Base-by-base conservation (phyloP, 1,140 invertebrate species). In the Drosophila bocki region DNA sequence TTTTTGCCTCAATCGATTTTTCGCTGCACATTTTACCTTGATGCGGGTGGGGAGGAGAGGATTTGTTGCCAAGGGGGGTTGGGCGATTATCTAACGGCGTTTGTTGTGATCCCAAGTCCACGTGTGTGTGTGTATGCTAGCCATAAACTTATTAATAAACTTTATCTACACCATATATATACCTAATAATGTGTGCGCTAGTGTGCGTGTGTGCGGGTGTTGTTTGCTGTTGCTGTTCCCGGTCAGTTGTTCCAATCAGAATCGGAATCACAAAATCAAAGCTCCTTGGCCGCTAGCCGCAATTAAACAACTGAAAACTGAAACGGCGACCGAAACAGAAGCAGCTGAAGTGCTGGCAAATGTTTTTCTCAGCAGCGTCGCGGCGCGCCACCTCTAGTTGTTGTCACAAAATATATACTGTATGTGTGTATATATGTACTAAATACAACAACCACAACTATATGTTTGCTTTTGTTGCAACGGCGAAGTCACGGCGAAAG, bases 91-190 rank as follows among this genome's bases (percentile, higher is more conserved):
- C 74, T 78, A 78, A 78, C 60, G 70, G 71, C 68, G 58, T 77
- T 82, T 79, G 64, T 78, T 82, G 47, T 80, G 76, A 72, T 74
- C 75, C 65, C 37, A 48, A 58, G 11, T 12, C 22, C 47, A 19
- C 17, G 22, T 15, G 39, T 32, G 48, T 6, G 12, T 29, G 33
- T 39, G 12, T 22, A 45, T 47, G 59, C 59, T 44, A 59, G 58
- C 35, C 33, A 41, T 56, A 60, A 83, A 88, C 78, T 83, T 87
- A 87, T 87, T 87, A 88, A 87, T 87, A 87, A 87, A 87, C 83
- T 69, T 69, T 70, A 77, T 86, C 47, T 86, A 59, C 51, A 58
- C 50, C 29, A 37, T 39, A 29, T 54, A 50, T 61, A 42, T 64
- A 59, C 69, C 57, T 74, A 60, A 50, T 48, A 42, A 15, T 62